Base-by-base conservation (phyloP, 2,113 vertebrate genomes). In the Corythornis cristatus region DNA sequence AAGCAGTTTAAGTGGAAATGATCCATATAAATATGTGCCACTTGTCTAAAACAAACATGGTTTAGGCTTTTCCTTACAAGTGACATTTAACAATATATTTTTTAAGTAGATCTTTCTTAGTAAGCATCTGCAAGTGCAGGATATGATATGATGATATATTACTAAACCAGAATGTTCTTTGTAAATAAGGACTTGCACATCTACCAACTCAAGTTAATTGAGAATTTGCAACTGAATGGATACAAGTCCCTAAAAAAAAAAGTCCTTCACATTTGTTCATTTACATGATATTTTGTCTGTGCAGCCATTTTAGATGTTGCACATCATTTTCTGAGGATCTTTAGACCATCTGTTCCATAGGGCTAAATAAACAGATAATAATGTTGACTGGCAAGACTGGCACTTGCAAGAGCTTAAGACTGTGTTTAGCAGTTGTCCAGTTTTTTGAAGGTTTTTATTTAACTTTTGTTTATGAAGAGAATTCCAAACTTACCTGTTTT, bases 31-130 rank as follows among this genome's bases (percentile, higher is more conserved):
- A 95, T 73, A 61, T 80, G 60, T 79, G 72, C 84, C 90, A 84
- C 91, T 96, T 96, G 91, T 90, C 83, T 95, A 96, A 96, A 95
- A 81, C 90, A 97, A 96, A 95, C 70, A 92, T 60, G 68, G 53
- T 86, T 78, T 81, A 43, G 61, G 23, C 75, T 83, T 86, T 92
- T 72, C 76, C 83, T 65, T 82, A 6, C 28, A 94, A 94, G 74
- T 61, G 43, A 86, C 51, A 88, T 81, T 46, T 79, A 91, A 91
- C 95, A 79, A 72, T 93, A 91, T 46, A 54, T 94, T 91, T 95
- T 88, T 50, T 37, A 37, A 37, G 87, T 95, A 89, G 83, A 54
- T 82, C 66, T 86, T 75, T 94, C 78, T 88, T 92, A 90, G 82
- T 70, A 70, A 95, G 86, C 71, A 86, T 92, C 51, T 82, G 85